phyloP scores from a whole-genome alignment of 30 jellyfish, hydroid and myxozoan genomes.

The Aurelia sp. region DNA sequence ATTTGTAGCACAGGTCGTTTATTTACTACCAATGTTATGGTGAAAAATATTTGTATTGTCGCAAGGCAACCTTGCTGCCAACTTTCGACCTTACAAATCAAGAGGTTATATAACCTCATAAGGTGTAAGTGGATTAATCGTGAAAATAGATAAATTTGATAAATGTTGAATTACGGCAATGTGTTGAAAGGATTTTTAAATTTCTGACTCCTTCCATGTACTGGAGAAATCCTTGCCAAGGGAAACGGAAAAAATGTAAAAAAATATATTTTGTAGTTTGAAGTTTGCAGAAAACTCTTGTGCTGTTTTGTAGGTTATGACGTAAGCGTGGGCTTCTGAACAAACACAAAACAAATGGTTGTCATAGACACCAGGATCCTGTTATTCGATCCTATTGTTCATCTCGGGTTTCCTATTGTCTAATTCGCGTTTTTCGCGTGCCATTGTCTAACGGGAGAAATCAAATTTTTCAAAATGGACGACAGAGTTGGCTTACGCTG shows the following conservation, averaged over 20 bases:
- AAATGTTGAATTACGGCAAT: too few species aligned
- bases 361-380: conserved; percentile 13
- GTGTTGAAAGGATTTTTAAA: too few species aligned
- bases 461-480: conserved; percentile 41
- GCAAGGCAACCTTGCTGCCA: conserved; percentile 13
- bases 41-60: not conserved
- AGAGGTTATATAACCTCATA: too few species aligned
- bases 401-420: conserved; percentile 17
- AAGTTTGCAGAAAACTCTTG: not conserved
- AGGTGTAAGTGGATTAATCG: too few species aligned
- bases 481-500: not conserved
- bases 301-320: too few species aligned
- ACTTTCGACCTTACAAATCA: not conserved
- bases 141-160: too few species aligned
- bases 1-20: not conserved
- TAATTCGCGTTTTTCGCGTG: not conserved
- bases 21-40: not conserved
- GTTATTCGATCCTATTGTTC: conserved; percentile 16
- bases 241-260: not conserved
- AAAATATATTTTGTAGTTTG: not conserved
- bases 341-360: conserved; percentile 34
- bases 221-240: too few species aligned
- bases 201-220: too few species aligned
- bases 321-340: conserved; percentile 17
- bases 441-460: too few species aligned